Evolutionary conservation across 2,113 vertebrate species (phyloP).

Genomic region (Ammodytes marinus): DNA sequence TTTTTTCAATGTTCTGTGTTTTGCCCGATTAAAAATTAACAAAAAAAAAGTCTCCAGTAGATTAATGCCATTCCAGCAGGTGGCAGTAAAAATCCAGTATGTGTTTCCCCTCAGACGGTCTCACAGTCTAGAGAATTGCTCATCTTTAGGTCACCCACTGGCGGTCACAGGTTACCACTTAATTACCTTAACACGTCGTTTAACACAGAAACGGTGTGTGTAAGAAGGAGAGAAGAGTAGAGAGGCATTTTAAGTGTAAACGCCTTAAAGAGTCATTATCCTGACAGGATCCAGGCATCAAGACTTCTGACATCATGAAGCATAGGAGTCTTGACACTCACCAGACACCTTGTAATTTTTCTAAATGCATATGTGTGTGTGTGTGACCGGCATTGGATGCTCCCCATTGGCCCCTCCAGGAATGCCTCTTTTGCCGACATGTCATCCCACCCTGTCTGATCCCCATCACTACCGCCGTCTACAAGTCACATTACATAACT

Average conservation of each 20-base stretch:
- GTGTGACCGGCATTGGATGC: slow-evolving; percentile 65
- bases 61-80: slow-evolving; percentile 65
- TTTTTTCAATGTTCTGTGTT: no score
- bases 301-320: slow-evolving; percentile 16
- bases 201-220: neutral
- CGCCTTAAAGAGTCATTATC: neutral
- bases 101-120: neutral
- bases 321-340: slow-evolving; percentile 8
- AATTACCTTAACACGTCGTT: neutral
- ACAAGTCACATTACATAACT: slow-evolving; percentile 66
- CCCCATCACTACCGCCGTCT: slow-evolving; percentile 44
- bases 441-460: slow-evolving; percentile 57
- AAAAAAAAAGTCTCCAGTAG: neutral
- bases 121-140: neutral
- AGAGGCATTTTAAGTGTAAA: neutral
- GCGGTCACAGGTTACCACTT: neutral
- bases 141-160: neutral
- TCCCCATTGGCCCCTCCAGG: slow-evolving; percentile 56
- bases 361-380: slow-evolving; percentile 14
- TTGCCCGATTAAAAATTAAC: no score
- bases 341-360: slow-evolving; percentile 29
- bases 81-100: slow-evolving; percentile 58
- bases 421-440: slow-evolving; percentile 61
- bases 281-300: neutral
- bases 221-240: neutral